Conservation (phyloP, 2,797 vertebrate species). For the Dromococcyx pavoninus region DNA sequence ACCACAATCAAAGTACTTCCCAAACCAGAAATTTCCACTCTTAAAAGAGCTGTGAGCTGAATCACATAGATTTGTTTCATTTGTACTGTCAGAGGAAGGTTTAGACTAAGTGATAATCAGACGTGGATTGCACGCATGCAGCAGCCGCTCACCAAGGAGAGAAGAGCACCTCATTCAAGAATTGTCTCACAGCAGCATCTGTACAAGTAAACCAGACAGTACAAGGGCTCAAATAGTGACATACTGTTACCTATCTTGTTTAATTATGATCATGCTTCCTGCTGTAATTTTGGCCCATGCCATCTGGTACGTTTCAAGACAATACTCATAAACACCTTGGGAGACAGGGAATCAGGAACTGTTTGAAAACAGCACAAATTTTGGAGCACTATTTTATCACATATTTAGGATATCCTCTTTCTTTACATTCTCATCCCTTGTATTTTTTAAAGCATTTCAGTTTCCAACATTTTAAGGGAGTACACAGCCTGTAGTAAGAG, state of each 20-base stretch:
- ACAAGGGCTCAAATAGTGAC: neutral
- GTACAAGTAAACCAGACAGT: neutral
- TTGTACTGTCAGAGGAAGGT: neutral
- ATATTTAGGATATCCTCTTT: neutral
- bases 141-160: neutral
- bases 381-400: neutral
- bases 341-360: neutral
- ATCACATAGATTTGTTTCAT: neutral
- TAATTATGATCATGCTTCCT: neutral
- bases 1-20: neutral
- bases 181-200: neutral
- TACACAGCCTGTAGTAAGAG: neutral
- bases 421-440: neutral
- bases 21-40: neutral
- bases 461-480: neutral
- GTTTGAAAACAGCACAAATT: neutral
- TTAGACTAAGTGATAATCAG: neutral
- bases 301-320: neutral
- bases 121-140: neutral
- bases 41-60: neutral
- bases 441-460: neutral
- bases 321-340: rapidly evolving
- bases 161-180: neutral
- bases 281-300: neutral
- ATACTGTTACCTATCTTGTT: neutral